Percentiles rank a stretch among this genome's conserved stretches.
Conservation (phyloP, 1,140 invertebrate genomes). For the Cydia splendana region DNA sequence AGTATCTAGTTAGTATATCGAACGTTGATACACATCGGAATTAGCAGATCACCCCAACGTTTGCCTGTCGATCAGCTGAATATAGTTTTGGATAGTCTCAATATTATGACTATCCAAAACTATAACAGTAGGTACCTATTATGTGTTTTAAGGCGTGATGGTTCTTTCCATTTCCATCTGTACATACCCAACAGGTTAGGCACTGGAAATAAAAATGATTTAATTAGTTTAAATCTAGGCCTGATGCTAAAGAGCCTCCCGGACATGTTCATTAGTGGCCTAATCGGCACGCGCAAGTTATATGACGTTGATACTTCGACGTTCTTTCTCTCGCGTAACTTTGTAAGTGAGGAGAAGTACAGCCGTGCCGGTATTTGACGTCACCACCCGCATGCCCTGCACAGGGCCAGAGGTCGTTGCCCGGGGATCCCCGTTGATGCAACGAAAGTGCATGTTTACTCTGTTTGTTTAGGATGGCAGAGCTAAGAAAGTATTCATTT, state of each 20-base stretch:
- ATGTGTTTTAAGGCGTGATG: not conserved
- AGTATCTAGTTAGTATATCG: too few relatives aligned
- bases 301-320: not conserved
- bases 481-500: not conserved
- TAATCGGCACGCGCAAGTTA: not conserved
- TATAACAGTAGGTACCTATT: too few relatives aligned
- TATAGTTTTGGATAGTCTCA: not conserved
- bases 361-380: not conserved
- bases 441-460: not conserved
- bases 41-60: too few relatives aligned
- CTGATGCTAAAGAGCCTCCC: not conserved
- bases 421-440: slow-evolving; percentile 3
- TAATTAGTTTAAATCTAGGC: not conserved
- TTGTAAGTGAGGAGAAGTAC: slow-evolving; percentile 5
- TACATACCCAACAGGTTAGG: not conserved
- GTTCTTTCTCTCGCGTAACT: not conserved
- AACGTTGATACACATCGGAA: too few relatives aligned
- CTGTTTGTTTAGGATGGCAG: not conserved
- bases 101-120: too few relatives aligned
- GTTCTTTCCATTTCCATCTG: not conserved
- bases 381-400: not conserved
- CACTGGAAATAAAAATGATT: not conserved
- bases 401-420: not conserved
- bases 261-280: not conserved
- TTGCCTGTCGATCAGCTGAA: not conserved